Evolutionary conservation across 2,113 vertebrate genomes (phyloP), one percentile per base, ranked within the genome.

Genomic region (Chaenocephalus aceratus): DNA sequence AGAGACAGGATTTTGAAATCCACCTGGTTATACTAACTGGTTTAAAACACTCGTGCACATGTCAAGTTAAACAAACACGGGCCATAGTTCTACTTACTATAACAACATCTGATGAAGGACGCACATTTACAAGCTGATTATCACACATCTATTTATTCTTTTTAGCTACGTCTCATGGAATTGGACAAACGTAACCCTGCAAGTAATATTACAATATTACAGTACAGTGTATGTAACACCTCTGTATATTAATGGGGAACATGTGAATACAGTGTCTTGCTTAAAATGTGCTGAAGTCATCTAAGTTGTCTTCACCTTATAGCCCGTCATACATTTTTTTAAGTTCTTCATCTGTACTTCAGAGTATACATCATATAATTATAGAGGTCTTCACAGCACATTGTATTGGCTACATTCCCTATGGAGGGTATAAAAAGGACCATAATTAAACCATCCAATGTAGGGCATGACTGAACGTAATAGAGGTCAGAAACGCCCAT

Each of bases 401-500:
- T 84, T 86, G 72, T 52, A 74, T 60, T 34, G 61, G 72, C 56
- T 82, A 54, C 75, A 80, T 79, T 83, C 23, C 49, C 57, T 72
- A 80, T 81, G 75, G 10, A 68, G 62, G 23, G 53, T 69, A 51
- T 74, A 6, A 83, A 88, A 85, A 75, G 45, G 46, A 52, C 63
- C 57, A 41, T 84, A 84, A 86, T 85, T 80, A 86, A 84, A 76
- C 68, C 78, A 51, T 84, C 77, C 64, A 59, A 80, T 86, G 80
- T 75, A 77, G 75, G 84, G 72, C 84, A 78, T 67, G 83, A 74
- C 82, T 71, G 76, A 80, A 84, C 75, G 64, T 77, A 86, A 82
- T 60, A 60, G 71, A 82, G 76, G 88, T 90, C 77, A 83, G 64
- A 79, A 84, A 78, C 51, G 56, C 61, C 60, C 61, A 13, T 59